phyloP scores from a whole-genome alignment of 2,113 vertebrate genomes.

The Psittacula cyanocephala region DNA sequence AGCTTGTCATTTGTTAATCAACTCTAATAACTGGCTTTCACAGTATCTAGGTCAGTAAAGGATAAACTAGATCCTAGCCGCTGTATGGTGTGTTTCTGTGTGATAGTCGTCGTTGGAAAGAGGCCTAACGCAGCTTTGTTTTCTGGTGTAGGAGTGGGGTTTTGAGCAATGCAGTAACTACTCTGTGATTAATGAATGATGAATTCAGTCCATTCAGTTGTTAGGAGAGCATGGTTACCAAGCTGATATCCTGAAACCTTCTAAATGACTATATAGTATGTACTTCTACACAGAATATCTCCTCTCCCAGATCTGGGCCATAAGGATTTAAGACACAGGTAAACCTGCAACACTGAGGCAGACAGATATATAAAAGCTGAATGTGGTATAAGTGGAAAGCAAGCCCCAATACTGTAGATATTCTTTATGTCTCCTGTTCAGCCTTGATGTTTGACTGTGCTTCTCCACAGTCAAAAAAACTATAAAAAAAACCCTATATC shows the following conservation, averaged over 20 bases:
- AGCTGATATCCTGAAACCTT: neutral
- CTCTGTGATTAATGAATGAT: neutral
- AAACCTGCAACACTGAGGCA: rapidly evolving
- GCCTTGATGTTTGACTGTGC: neutral
- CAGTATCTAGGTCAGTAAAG: neutral
- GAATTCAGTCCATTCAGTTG: neutral
- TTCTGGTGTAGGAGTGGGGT: neutral
- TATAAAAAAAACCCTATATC: neutral
- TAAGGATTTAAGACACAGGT: neutral
- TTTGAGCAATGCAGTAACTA: neutral
- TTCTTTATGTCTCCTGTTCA: neutral
- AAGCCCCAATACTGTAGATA: neutral
- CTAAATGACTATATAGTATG: neutral
- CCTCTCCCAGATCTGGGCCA: neutral
- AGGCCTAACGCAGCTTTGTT: neutral
- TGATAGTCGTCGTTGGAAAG: neutral
- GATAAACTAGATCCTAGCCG: neutral
- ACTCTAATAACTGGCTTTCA: neutral
- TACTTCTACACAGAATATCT: neutral
- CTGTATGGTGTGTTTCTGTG: neutral
- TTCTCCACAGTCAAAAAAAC: neutral
- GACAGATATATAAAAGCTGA: neutral
- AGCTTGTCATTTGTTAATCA: neutral
- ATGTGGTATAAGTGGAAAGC: neutral
- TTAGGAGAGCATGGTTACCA: neutral